Conservation (phyloP, 92 coral and sea anemone genomes). For the Ricordea florida region DNA sequence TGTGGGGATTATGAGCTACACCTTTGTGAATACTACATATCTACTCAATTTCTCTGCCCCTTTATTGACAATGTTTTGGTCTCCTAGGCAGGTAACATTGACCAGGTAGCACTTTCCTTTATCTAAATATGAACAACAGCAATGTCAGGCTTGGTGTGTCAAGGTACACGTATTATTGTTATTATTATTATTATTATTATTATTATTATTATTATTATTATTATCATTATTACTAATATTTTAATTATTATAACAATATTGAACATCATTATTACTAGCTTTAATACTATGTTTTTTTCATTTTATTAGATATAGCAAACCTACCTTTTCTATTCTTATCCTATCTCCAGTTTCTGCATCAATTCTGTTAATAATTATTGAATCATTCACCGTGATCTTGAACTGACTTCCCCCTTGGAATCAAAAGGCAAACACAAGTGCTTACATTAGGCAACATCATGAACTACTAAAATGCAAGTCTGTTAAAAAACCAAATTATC, state of each 20-base stretch:
- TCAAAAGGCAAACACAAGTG: neutral
- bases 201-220: neutral
- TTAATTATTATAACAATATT: neutral
- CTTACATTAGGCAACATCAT: no score
- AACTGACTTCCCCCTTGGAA: slow-evolving; percentile 95
- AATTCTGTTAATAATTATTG: slow-evolving; percentile 79
- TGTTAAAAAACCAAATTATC: no score
- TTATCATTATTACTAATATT: neutral
- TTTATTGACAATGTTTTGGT: no score
- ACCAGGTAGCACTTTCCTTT: no score
- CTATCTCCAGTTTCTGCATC: slow-evolving; percentile 87
- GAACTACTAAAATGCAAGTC: no score
- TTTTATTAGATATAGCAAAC: neutral
- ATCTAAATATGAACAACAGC: no score
- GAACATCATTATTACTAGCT: neutral
- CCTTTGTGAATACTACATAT: no score
- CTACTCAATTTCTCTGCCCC: no score
- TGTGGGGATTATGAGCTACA: no score
- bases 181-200: neutral
- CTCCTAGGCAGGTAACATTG: no score
- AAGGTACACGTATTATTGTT: neutral
- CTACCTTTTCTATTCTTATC: slow-evolving; percentile 90
- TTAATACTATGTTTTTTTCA: neutral
- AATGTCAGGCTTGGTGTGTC: no score
- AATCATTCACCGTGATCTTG: slow-evolving; percentile 84